These are phyloP conservation scores for Chrysolina americana DNA, from an alignment of 2,888 invertebrate species.

Conservation along the genomic window DNA sequence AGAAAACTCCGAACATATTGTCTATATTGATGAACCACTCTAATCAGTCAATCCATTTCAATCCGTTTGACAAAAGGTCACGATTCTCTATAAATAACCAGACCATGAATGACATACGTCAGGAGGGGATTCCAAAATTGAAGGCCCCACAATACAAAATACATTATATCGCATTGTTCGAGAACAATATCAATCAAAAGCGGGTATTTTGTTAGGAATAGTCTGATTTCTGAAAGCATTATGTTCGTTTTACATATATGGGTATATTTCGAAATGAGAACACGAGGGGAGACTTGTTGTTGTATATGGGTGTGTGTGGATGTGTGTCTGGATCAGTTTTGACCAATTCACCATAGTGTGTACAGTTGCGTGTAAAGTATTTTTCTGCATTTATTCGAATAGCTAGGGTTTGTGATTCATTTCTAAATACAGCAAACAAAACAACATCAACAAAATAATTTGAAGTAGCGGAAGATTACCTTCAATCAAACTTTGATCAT, in stretches of 20 bases:
- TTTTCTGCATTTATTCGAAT: neutral
- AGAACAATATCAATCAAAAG: neutral
- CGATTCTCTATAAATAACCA: neutral
- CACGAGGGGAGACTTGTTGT: neutral
- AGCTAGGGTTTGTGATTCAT: neutral
- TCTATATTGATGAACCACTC: neutral
- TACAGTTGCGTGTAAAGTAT: neutral
- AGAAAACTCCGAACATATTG: neutral
- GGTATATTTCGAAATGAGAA: neutral
- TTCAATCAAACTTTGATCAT: too few relatives aligned
- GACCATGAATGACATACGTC: neutral
- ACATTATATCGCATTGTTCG: neutral
- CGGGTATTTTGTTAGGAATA: conserved; percentile 1
- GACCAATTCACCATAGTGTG: neutral
- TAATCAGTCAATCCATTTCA: neutral
- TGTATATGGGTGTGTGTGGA: neutral
- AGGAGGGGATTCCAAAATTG: neutral
- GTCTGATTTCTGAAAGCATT: conserved; percentile 1
- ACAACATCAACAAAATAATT: too few relatives aligned
- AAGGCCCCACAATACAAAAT: conserved; percentile 5
- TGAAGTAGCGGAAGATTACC: too few relatives aligned
- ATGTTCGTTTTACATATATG: neutral
- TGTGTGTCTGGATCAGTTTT: neutral
- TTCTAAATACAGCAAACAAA: too few relatives aligned
- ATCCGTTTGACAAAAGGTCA: neutral